Evolutionary conservation across 2,888 invertebrate genomes (phyloP).

Genomic region (Latrodectus hesperus): DNA sequence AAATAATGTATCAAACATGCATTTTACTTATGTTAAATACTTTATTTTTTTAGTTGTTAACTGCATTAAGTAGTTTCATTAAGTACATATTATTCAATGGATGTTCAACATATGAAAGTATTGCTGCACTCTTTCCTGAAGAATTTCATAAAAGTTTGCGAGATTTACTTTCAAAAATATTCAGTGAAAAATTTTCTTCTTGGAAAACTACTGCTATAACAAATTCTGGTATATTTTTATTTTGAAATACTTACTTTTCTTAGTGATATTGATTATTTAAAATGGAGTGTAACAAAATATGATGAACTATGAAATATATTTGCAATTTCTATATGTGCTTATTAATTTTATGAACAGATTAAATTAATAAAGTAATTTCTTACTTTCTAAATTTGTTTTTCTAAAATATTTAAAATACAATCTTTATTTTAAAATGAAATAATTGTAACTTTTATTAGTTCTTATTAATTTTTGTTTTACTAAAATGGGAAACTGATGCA

Average conservation of each 20-base stretch:
- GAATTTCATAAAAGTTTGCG: slow-evolving; percentile 65
- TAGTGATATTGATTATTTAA: not conserved
- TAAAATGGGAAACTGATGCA: too few species aligned
- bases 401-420: too few species aligned
- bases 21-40: too few species aligned
- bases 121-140: slow-evolving; percentile 57
- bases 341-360: too few species aligned
- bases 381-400: too few species aligned
- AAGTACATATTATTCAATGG: slow-evolving; percentile 56
- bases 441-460: too few species aligned
- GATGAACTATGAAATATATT: not conserved
- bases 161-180: slow-evolving; percentile 65
- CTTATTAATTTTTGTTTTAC: too few species aligned
- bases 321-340: not conserved
- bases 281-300: not conserved
- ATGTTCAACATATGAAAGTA: slow-evolving; percentile 43
- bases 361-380: too few species aligned
- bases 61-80: slow-evolving; percentile 28
- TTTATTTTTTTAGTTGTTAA: slow-evolving; percentile 44
- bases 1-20: too few species aligned
- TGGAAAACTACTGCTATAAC: slow-evolving; percentile 56
- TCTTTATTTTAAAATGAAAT: too few species aligned
- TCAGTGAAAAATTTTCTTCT: slow-evolving; percentile 43
- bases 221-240: slow-evolving; percentile 31
- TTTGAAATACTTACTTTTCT: not conserved